These are phyloP conservation scores for Taeniopygia guttata DNA, from an alignment of 2,797 vertebrate species.

Conservation along the genomic window DNA sequence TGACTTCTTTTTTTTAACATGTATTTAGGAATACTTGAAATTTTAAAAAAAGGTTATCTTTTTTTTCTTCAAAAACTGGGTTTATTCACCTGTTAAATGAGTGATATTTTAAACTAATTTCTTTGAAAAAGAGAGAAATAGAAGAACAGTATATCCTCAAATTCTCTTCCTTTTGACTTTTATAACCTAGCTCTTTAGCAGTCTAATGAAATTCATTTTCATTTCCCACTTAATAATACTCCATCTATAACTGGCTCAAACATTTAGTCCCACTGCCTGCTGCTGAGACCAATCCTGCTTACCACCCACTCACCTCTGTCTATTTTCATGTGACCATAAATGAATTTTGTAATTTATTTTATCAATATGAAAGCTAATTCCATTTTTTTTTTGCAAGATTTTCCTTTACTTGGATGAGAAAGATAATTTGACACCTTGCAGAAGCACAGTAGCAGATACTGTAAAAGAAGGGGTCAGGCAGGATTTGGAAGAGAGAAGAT, in stretches of 20 bases:
- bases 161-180: not conserved
- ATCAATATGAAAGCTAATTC: not conserved
- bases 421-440: not conserved
- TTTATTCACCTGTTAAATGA: not conserved
- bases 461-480: not conserved
- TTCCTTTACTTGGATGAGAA: not conserved
- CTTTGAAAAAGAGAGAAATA: not conserved
- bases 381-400: not conserved
- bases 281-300: not conserved
- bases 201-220: not conserved
- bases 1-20: not conserved
- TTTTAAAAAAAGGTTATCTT: fast-evolving
- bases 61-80: not conserved
- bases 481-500: not conserved
- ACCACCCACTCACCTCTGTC: not conserved
- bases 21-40: not conserved
- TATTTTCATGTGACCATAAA: not conserved
- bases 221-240: not conserved
- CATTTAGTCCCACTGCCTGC: not conserved
- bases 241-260: not conserved
- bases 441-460: not conserved
- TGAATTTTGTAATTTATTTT: not conserved
- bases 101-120: not conserved
- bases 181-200: not conserved
- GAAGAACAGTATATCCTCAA: not conserved